Percentiles rank a stretch among this genome's conserved stretches.
These are phyloP conservation scores for Micronycteris hirsuta DNA, from an alignment of 2,113 vertebrate genomes.

Conservation along the genomic window DNA sequence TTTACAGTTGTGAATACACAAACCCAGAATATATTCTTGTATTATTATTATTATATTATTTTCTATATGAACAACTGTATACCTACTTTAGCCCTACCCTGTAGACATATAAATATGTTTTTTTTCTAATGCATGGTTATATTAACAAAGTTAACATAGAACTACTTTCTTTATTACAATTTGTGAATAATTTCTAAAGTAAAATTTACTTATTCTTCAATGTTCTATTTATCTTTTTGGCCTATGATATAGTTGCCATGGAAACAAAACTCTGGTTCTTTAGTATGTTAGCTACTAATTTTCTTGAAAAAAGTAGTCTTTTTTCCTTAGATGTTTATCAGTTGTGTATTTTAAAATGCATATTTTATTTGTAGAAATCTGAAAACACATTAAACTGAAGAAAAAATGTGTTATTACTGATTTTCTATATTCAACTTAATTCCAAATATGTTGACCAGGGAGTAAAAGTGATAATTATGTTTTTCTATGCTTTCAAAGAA, in stretches of 20 bases:
- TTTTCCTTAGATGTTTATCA: neutral
- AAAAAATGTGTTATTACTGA: neutral
- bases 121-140: neutral
- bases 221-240: conserved; percentile 27
- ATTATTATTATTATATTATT: neutral
- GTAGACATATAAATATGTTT: neutral
- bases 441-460: neutral
- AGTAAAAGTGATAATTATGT: conserved; percentile 20
- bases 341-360: neutral
- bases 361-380: conserved; percentile 3
- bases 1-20: neutral
- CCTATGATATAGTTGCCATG: conserved; percentile 10
- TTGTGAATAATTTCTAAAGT: neutral
- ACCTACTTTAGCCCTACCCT: neutral
- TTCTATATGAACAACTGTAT: neutral
- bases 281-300: neutral
- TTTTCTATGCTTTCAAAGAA: conserved; percentile 60
- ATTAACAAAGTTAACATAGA: neutral
- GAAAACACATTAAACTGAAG: conserved; percentile 54
- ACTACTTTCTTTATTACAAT: neutral
- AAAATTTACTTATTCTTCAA: neutral
- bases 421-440: neutral
- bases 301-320: neutral
- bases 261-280: conserved; percentile 16
- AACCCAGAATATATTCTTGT: neutral